These are phyloP conservation scores for Platycercus adscitus DNA, from an alignment of 2,113 vertebrate genomes.

Conservation along the genomic window DNA sequence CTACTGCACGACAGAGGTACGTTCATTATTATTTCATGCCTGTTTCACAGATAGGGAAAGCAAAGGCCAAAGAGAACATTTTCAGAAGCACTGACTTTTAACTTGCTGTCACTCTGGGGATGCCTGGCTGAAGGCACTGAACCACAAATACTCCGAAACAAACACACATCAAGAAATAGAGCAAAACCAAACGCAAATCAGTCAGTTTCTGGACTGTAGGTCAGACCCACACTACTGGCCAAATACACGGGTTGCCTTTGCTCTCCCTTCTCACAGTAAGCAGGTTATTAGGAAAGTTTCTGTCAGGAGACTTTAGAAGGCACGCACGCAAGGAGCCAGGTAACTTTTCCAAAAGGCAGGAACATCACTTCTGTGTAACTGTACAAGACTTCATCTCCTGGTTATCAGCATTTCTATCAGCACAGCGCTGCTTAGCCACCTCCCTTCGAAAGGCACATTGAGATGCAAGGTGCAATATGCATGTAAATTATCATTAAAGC, in stretches of 20 bases:
- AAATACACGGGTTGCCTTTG: neutral
- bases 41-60: neutral
- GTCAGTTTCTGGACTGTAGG: neutral
- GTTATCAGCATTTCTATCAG: slow-evolving; percentile 6
- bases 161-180: neutral
- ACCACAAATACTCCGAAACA: neutral
- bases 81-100: neutral
- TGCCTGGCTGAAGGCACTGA: neutral
- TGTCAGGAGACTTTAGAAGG: neutral
- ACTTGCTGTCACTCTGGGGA: neutral
- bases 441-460: slow-evolving; percentile 6
- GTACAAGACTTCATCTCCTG: neutral
- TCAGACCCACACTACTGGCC: neutral
- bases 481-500: slow-evolving; percentile 49
- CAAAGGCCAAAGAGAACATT: neutral
- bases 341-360: neutral
- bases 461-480: slow-evolving; percentile 15
- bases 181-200: neutral
- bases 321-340: neutral
- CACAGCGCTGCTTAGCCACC: neutral
- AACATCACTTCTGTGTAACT: neutral
- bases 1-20: neutral
- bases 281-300: neutral
- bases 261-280: neutral
- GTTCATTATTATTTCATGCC: neutral